Evolutionary conservation across 35 echinoderm and acorn worm species (phyloP).

Genomic region (Strongylocentrotus purpuratus): DNA sequence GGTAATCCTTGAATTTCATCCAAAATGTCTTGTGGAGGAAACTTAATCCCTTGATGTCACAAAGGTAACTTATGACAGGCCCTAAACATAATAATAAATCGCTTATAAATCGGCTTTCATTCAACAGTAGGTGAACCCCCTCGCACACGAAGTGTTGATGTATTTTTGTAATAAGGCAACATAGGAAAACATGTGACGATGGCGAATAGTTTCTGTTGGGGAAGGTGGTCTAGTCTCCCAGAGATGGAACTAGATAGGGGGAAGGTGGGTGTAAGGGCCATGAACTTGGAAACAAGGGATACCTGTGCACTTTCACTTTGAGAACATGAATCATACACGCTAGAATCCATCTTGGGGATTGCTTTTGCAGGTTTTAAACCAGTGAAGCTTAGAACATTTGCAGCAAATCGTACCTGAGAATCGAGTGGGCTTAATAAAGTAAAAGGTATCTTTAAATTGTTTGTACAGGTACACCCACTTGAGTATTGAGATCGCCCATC

Average conservation of each 20-base stretch:
- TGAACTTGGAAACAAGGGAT: neutral
- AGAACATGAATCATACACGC: neutral
- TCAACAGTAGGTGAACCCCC: neutral
- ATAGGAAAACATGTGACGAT: neutral
- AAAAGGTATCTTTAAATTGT: no score
- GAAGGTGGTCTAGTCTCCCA: neutral
- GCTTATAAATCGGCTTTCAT: neutral
- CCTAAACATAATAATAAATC: neutral
- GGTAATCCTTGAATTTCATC: neutral
- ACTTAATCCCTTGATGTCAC: neutral
- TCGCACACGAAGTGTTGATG: neutral
- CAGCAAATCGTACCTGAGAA: no score
- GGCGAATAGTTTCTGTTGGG: neutral
- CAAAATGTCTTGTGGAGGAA: neutral
- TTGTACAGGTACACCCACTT: no score
- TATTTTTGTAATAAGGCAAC: neutral
- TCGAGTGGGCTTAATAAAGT: no score
- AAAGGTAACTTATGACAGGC: neutral
- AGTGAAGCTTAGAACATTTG: no score
- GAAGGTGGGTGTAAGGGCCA: neutral
- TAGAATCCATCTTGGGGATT: neutral
- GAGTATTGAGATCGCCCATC: no score
- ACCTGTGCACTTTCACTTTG: neutral
- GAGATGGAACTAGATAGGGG: neutral
- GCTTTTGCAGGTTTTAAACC: no score